phyloP scores from a whole-genome alignment of 2,113 vertebrate species.

The Scytalopus superciliaris region DNA sequence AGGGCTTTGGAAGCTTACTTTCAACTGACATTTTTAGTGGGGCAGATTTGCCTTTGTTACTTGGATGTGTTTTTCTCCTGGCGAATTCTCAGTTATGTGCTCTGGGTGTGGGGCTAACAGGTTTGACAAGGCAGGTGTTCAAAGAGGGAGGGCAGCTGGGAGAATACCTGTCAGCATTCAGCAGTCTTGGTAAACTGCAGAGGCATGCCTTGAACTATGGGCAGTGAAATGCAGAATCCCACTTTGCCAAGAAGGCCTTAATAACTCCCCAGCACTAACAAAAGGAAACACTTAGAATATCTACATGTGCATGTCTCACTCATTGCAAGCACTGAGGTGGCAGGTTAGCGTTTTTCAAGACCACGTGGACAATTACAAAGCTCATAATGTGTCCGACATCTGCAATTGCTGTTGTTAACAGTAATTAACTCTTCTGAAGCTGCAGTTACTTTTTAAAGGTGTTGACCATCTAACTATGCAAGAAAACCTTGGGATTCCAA shows the following conservation, averaged over 20 bases:
- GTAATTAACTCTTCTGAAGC: not conserved
- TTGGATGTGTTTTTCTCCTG: not conserved
- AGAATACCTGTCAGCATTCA: not conserved
- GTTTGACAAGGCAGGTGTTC: not conserved
- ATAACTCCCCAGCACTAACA: not conserved
- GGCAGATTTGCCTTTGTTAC: accelerated
- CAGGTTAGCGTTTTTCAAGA: not conserved
- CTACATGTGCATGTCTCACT: not conserved
- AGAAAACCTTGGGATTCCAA: not conserved
- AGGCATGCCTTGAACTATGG: not conserved
- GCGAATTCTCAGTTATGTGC: not conserved
- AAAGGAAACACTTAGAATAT: not conserved
- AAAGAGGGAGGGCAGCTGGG: not conserved
- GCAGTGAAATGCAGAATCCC: not conserved
- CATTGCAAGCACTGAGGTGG: not conserved
- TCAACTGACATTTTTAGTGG: not conserved
- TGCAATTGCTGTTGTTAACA: not conserved
- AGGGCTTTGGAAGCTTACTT: not conserved
- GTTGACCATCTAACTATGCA: not conserved
- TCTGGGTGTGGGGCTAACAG: not conserved
- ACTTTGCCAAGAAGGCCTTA: not conserved
- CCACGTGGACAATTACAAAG: not conserved
- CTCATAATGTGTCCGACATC: not conserved
- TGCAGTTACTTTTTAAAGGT: not conserved
- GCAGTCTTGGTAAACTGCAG: not conserved